Base-by-base conservation (phyloP, 1,140 invertebrate genomes). In the Theocolax elegans region DNA sequence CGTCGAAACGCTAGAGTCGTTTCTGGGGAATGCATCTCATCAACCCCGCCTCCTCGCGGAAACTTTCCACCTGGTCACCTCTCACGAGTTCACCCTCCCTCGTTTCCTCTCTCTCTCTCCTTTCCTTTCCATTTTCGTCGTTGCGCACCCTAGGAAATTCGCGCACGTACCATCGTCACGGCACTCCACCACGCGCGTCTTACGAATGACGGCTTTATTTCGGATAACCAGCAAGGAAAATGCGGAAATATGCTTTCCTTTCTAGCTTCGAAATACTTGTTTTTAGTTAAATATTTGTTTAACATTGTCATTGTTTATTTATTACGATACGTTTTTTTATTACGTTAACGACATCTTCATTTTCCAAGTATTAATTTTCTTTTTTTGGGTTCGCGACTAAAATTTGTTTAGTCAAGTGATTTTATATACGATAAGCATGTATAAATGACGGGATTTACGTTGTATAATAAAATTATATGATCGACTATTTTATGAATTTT, bases 41-140 rank as follows among this genome's bases (percentile, higher is more conserved):
- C 80, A 74, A 73, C 56, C 54, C 69, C 74, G 63, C 72, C 71
- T n/a, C n/a, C 66, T 74, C 68, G 44, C 35, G 17, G 29, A 73
- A 79, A 73, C 67, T 77, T 76, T 74, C 77, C 77, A 80, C 77
- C 77, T 80, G 79, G 79, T 77, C 75, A 76, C 75, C 77, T 17
- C 19, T 15, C 48, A 7, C 49, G 10, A 35, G 44, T 27, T 8
- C 49, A 19, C 29, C 49, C 13, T 25, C 49, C 49, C 8, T 31
- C 46, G n/a, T 3, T 21, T 15, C 23, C 23, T 31, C 23, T 29
- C 23, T 7, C n/a, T n/a, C 49, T 29, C 10, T n/a, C 23, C 25
- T 29, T 25, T 19, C 25, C 15, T 31, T 73, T 67, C 62, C 72
- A 76, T 74, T 77, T 74, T 60, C 72, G 44, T 71, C 56, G 67